Evolutionary conservation across 2,888 invertebrate species (phyloP), one percentile per base, ranked within the genome.

Genomic region (Temnothorax unifasciatus): DNA sequence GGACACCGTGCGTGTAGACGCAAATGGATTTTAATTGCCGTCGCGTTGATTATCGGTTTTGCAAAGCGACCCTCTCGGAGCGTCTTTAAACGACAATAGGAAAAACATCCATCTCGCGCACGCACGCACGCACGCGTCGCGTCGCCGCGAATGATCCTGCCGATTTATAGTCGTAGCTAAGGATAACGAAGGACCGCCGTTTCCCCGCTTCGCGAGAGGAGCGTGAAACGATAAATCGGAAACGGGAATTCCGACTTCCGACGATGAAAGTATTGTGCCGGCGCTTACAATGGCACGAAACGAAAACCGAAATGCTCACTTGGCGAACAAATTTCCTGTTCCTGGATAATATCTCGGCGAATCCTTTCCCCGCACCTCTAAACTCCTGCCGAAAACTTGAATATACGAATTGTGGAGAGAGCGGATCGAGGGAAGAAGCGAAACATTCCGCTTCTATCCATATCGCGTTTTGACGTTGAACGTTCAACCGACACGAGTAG

Each of bases 231-330:
- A 11, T 5, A 15, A n/a, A n/a, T 34, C 61, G 68, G 47, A 47
- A 47, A 69, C 29, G 69, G 6, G 25, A 57, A 25, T 59, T 71
- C 15, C 21, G 54, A 57, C n/a, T 59, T 71, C 15, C 21, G 54
- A 57, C n/a, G 44, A 25, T 71, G 79, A 79, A 79, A 79, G 71
- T 79, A 79, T 47, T 5, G 47, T 5, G 47, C 44, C 6, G 21
- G 34, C 57, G n/a, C 13, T 4, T 34, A 44, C 5, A 34, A 38
- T 21, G 38, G 57, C 44, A 59, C 44, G 44, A 47, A 81, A 54
- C 18, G n/a, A 52, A 52, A 79, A 71, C 18, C 21, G 18, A 79
- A 34, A 47, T 50, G 79, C 71, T 81, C 73, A 69, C 11, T 61
- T 61, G 13, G 11, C 15, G 15, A 25, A 69, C 13, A 68, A 29